A percentile compares a stretch with the other conserved stretches of the same genome.
These are phyloP conservation scores for Minunthozetes semirufus DNA, from an alignment of 2,888 invertebrate species.

Conservation along the genomic window DNA sequence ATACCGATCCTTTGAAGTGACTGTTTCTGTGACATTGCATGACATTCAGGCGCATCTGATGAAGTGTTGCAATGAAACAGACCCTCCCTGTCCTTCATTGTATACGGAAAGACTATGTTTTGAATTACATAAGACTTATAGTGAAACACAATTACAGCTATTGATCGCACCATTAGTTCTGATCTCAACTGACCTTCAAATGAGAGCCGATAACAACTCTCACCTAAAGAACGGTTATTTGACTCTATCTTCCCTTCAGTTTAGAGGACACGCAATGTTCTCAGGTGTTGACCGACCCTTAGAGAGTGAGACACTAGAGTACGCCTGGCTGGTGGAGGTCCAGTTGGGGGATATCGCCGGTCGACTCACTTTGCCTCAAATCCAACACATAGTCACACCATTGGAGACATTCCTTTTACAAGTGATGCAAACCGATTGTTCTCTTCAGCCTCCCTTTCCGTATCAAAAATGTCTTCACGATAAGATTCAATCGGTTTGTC, in stretches of 20 bases:
- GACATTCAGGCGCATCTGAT: slow-evolving; percentile 91
- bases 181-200: slow-evolving; percentile 47
- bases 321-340: slow-evolving; percentile 92
- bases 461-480: slow-evolving; percentile 53
- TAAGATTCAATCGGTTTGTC: slow-evolving; percentile 60
- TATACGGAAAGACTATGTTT: slow-evolving; percentile 85
- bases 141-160: slow-evolving; percentile 84
- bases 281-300: slow-evolving; percentile 81
- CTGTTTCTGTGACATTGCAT: slow-evolving; percentile 84
- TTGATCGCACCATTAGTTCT: slow-evolving; percentile 72
- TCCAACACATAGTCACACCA: slow-evolving; percentile 77
- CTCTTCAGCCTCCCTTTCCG: slow-evolving; percentile 70
- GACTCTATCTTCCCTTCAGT: slow-evolving; percentile 64
- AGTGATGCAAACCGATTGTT: slow-evolving; percentile 81
- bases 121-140: slow-evolving; percentile 91
- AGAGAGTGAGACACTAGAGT: slow-evolving; percentile 91
- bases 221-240: slow-evolving; percentile 76
- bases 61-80: slow-evolving; percentile 81
- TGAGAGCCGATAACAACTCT: slow-evolving; percentile 48
- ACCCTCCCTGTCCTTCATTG: slow-evolving; percentile 83
- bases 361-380: slow-evolving; percentile 75
- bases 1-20: slow-evolving; percentile 82
- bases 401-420: slow-evolving; percentile 80
- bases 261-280: slow-evolving; percentile 92
- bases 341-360: slow-evolving; percentile 89